Conservation (phyloP, 1,140 invertebrate species). For the Brachionus rotundiformis region DNA sequence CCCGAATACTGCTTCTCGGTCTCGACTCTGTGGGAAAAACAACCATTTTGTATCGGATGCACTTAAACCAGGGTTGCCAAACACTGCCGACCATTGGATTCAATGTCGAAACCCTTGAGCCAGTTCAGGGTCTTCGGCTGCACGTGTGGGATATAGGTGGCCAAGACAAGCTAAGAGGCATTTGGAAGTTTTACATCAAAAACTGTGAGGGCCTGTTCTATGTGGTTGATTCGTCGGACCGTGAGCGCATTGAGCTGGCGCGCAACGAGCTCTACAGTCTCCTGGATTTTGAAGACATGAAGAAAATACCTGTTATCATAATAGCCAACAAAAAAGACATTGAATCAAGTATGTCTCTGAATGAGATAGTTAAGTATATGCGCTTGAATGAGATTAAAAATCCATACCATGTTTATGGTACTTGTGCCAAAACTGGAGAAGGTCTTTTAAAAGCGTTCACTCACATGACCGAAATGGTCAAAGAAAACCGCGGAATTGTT, state of each 20-base stretch:
- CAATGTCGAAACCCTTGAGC: constrained; percentile 50
- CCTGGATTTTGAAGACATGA: constrained; percentile 46
- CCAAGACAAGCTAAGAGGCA: constrained; percentile 48
- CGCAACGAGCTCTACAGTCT: constrained; percentile 23
- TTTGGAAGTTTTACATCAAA: constrained; percentile 51
- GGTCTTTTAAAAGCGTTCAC: constrained; percentile 97
- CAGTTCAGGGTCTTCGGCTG: constrained; percentile 31
- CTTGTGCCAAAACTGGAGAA: constrained; percentile 92
- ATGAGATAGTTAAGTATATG: constrained; percentile 41
- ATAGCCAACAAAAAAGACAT: constrained; percentile 63
- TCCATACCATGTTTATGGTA: constrained; percentile 91
- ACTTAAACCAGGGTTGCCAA: not conserved
- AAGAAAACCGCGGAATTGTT: constrained; percentile 45
- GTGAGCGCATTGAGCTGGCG: constrained; percentile 26
- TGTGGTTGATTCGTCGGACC: constrained; percentile 44
- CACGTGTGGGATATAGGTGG: constrained; percentile 51
- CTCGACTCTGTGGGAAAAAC: constrained; percentile 48
- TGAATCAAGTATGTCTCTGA: not conserved
- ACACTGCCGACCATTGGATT: constrained; percentile 51
- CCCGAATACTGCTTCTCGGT: constrained; percentile 18
- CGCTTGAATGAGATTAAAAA: constrained; percentile 66
- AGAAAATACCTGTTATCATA: constrained; percentile 59
- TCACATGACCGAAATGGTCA: constrained; percentile 74
- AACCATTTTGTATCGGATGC: constrained; percentile 47
- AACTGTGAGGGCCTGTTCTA: constrained; percentile 49